phyloP scores from a whole-genome alignment of 2,888 invertebrate species.

The Chorisops tibialis region DNA sequence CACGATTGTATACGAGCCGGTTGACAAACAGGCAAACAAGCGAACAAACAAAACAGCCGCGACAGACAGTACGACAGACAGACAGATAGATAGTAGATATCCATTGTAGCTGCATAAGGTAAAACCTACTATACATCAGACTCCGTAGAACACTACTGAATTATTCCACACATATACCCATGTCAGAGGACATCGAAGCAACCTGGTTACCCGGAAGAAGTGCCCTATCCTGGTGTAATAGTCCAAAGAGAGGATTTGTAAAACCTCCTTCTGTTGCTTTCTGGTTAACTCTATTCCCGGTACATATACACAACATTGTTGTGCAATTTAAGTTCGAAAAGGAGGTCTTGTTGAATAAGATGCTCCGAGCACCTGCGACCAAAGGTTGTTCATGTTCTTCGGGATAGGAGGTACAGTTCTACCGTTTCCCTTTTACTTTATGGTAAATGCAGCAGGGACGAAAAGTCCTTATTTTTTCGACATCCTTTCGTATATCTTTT shows the following conservation, averaged over 20 bases:
- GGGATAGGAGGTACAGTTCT: background rate
- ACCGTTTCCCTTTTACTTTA: background rate
- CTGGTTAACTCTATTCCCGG: constrained; percentile 25
- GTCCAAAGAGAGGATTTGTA: constrained; percentile 28
- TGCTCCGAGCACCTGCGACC: constrained; percentile 32
- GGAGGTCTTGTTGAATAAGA: constrained; percentile 31
- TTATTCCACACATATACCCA: constrained; percentile 23
- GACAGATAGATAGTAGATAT: constrained; percentile 20
- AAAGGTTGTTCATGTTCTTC: constrained; percentile 25
- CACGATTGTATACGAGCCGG: constrained; percentile 41
- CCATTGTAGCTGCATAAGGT: constrained; percentile 15
- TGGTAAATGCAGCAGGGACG: background rate
- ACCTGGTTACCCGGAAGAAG: constrained; percentile 8
- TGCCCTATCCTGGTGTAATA: constrained; percentile 22
- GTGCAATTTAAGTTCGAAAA: constrained; percentile 27
- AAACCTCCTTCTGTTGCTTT: constrained; percentile 25
- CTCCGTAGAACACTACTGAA: constrained; percentile 24
- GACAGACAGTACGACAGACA: constrained; percentile 26
- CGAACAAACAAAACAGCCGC: constrained; percentile 1
- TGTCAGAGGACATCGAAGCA: constrained; percentile 13
- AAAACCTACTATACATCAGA: constrained; percentile 25
- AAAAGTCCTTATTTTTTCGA: background rate
- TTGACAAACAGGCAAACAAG: constrained; percentile 38
- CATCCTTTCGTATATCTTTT: background rate
- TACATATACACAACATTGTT: constrained; percentile 27